phyloP scores from a whole-genome alignment of 2,113 vertebrate genomes.

The Xenopus borealis region DNA sequence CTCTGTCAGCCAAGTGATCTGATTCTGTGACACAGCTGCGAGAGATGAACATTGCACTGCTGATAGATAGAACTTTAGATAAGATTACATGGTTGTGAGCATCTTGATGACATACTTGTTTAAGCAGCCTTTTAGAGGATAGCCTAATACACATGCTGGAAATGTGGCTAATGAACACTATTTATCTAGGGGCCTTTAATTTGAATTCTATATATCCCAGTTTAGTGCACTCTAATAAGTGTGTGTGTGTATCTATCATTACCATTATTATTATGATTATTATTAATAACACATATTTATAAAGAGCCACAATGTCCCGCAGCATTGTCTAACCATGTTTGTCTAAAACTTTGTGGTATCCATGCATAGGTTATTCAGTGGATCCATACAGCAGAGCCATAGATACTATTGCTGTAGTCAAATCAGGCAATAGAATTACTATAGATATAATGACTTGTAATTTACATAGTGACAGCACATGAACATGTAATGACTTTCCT shows the following conservation, averaged over 20 bases:
- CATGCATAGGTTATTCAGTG: too few relatives aligned
- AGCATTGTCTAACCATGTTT: too few relatives aligned
- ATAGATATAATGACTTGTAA: slow-evolving; percentile 1
- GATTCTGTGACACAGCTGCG: slow-evolving; percentile 79
- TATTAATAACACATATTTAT: too few relatives aligned
- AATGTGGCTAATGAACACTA: slow-evolving; percentile 83
- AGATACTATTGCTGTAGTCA: too few relatives aligned
- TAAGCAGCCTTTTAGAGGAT: slow-evolving; percentile 84
- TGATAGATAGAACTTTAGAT: slow-evolving; percentile 82
- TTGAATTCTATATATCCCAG: slow-evolving; percentile 77
- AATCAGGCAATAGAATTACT: too few relatives aligned
- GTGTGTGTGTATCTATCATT: too few relatives aligned
- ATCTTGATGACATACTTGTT: slow-evolving; percentile 86
- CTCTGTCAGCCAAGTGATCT: slow-evolving; percentile 79
- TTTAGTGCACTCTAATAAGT: slow-evolving; percentile 42
- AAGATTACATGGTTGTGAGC: slow-evolving; percentile 86
- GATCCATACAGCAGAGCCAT: too few relatives aligned
- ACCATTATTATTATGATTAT: too few relatives aligned
- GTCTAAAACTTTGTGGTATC: too few relatives aligned
- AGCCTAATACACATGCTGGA: slow-evolving; percentile 84
- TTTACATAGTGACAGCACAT: slow-evolving; percentile 17
- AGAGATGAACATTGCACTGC: slow-evolving; percentile 75
- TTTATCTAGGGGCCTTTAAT: slow-evolving; percentile 75
- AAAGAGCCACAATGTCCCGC: too few relatives aligned
- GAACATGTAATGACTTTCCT: slow-evolving; percentile 35